phyloP scores from a whole-genome alignment of 92 coral and sea anemone species.

The Porites lobata region DNA sequence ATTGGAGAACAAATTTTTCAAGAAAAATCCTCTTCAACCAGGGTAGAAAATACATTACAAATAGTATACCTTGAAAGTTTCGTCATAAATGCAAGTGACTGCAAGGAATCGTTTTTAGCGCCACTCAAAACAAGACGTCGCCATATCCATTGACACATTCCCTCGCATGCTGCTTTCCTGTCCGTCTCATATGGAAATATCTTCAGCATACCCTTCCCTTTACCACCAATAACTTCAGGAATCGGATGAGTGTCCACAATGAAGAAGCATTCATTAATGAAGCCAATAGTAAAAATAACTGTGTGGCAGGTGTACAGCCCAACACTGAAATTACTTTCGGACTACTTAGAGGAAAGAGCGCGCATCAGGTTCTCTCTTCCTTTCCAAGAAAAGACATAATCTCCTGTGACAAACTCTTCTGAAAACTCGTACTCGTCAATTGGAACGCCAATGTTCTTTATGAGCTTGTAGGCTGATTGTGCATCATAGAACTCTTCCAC shows the following conservation, averaged over 20 bases:
- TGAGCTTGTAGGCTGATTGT: conserved; percentile 23
- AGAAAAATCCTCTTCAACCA: too few species aligned
- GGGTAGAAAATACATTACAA: too few species aligned
- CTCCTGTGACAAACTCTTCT: conserved; percentile 18
- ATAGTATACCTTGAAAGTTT: neutral
- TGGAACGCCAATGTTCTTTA: neutral
- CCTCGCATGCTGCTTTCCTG: conserved; percentile 7
- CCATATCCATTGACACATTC: conserved; percentile 45
- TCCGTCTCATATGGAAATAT: conserved; percentile 29
- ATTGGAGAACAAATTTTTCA: too few species aligned
- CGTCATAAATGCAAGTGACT: conserved; percentile 17
- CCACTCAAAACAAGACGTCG: conserved; percentile 32
- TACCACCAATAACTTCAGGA: conserved; percentile 35
- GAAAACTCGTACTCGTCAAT: conserved; percentile 27
- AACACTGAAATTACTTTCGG: conserved; percentile 4
- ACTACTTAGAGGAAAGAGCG: neutral
- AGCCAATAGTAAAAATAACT: conserved; percentile 45
- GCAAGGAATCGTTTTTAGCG: conserved; percentile 19
- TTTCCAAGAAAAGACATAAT: conserved; percentile 27
- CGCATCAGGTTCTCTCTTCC: conserved; percentile 19
- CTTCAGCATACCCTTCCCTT: conserved; percentile 42
- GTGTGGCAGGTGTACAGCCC: conserved; percentile 41
- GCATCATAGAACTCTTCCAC: conserved; percentile 24
- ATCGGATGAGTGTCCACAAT: conserved; percentile 52
- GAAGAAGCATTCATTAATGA: conserved; percentile 26